A percentile compares a stretch with the other conserved stretches of the same genome.
phyloP scores from a whole-genome alignment of 2,888 invertebrate genomes.

The Hanleya hanleyi region DNA sequence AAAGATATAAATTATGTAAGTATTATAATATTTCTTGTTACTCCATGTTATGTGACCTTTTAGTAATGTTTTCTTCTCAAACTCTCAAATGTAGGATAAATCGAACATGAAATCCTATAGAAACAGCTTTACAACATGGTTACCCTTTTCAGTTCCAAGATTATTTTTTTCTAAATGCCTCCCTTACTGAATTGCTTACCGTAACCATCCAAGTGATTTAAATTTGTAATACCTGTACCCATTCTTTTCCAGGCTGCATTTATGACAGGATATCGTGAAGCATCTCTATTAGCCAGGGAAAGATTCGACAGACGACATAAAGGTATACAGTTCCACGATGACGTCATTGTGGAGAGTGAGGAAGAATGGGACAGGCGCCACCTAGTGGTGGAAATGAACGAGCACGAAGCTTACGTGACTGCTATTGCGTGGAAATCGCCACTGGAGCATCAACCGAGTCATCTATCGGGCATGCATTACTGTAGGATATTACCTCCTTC shows the following conservation, averaged over 20 bases:
- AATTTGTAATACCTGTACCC: neutral
- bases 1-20: slow-evolving; percentile 10
- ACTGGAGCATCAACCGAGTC: slow-evolving; percentile 1
- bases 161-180: no score
- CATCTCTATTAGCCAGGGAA: neutral
- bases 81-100: no score
- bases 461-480: slow-evolving; percentile 8
- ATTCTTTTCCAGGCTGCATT: neutral
- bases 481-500: slow-evolving; percentile 1
- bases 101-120: no score
- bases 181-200: no score
- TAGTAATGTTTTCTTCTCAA: no score
- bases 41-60: no score
- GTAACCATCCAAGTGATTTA: no score
- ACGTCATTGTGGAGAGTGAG: neutral
- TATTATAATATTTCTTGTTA: no score
- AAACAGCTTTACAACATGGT: no score
- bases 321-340: slow-evolving; percentile 8
- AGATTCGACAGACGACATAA: neutral
- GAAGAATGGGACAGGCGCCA: slow-evolving; percentile 9
- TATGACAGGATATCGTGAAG: slow-evolving; percentile 8
- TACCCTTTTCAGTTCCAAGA: no score
- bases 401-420: neutral
- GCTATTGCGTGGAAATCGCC: slow-evolving; percentile 10
- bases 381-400: neutral